Conservation (phyloP, 2,797 vertebrate genomes). For the Gephyroberyx darwinii region DNA sequence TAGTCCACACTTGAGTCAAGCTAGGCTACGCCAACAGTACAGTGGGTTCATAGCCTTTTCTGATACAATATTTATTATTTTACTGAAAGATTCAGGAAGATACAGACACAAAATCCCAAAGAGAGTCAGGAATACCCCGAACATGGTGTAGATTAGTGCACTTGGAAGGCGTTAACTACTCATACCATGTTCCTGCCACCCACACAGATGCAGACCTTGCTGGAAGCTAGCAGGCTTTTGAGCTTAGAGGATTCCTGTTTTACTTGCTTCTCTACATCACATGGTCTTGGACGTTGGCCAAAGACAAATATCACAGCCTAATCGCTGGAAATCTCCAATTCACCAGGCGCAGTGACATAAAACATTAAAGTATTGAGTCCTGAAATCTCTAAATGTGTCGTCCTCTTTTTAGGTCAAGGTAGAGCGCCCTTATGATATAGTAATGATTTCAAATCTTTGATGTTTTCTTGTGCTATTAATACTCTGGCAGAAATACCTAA, state of each 20-base stretch:
- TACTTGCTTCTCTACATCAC: conserved; percentile 69
- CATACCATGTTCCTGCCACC: conserved; percentile 57
- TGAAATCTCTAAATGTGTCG: conserved; percentile 5
- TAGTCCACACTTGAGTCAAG: conserved; percentile 31
- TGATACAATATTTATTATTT: conserved; percentile 31
- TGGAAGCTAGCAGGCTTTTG: conserved; percentile 56
- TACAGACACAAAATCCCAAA: conserved; percentile 42
- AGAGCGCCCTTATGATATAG: conserved; percentile 1
- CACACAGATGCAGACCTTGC: conserved; percentile 58
- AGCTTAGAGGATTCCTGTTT: conserved; percentile 73
- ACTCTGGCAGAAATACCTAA: neutral
- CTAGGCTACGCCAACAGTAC: conserved; percentile 30
- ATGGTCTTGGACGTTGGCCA: conserved; percentile 55
- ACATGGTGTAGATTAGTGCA: conserved; percentile 34
- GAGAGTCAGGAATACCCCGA: conserved; percentile 56
- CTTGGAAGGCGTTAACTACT: conserved; percentile 51
- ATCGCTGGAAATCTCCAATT: conserved; percentile 41
- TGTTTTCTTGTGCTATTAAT: conserved; percentile 21
- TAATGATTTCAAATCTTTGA: conserved; percentile 17
- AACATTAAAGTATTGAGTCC: conserved; percentile 5
- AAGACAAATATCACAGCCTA: conserved; percentile 39
- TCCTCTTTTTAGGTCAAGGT: conserved; percentile 12
- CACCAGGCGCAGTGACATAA: conserved; percentile 24
- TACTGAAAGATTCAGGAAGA: conserved; percentile 15
- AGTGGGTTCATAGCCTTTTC: conserved; percentile 44